Conservation (phyloP, 2,888 invertebrate genomes). For the Aleiodes leptofemur region DNA sequence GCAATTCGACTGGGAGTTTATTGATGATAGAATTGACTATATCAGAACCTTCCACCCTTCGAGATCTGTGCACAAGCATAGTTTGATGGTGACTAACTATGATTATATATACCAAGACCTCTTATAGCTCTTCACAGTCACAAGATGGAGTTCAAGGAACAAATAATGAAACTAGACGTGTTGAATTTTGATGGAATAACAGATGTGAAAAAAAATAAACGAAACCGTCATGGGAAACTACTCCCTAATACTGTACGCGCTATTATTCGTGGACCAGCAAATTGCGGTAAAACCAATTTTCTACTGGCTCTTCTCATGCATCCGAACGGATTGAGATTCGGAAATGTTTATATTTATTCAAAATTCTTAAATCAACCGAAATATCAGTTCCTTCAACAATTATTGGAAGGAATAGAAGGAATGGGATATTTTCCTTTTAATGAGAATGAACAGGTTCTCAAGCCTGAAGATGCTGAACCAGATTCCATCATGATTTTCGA, state of each 20-base stretch:
- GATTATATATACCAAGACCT: too few species aligned
- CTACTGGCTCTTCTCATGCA: slow-evolving; percentile 51
- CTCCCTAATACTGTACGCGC: slow-evolving; percentile 61
- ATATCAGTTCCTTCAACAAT: not conserved
- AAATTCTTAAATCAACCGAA: slow-evolving; percentile 2
- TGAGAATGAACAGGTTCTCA: not conserved
- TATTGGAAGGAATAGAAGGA: not conserved
- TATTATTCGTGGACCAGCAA: slow-evolving; percentile 51
- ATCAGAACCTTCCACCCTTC: too few species aligned
- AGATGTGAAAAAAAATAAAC: too few species aligned
- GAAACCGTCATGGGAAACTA: slow-evolving; percentile 58
- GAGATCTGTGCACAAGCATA: too few species aligned
- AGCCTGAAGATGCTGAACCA: not conserved
- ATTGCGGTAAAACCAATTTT: slow-evolving; percentile 57
- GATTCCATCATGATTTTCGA: not conserved
- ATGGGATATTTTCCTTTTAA: not conserved
- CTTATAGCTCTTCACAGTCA: too few species aligned
- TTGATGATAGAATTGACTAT: too few species aligned
- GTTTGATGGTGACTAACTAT: too few species aligned
- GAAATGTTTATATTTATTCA: slow-evolving; percentile 56
- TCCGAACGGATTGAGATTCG: slow-evolving; percentile 53
- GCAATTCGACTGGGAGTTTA: too few species aligned
- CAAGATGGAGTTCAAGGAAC: too few species aligned
- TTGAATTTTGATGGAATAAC: too few species aligned
- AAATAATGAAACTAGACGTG: too few species aligned